Percentiles rank a stretch among this genome's conserved stretches.
phyloP scores from a whole-genome alignment of 2,888 invertebrate genomes.

The Eilema caniola region DNA sequence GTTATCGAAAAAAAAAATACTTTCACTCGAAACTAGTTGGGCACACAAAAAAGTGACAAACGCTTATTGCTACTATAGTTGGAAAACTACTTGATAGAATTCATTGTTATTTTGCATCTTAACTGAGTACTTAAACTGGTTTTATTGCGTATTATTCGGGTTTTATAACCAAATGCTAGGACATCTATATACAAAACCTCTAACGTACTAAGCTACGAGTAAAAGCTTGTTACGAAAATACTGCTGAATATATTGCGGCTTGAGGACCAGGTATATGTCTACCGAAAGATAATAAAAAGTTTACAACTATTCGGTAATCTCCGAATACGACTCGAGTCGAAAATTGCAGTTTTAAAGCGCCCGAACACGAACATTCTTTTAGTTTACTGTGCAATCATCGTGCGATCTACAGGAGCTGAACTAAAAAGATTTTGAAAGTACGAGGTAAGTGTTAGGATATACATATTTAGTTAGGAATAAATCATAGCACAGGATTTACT shows the following conservation, averaged over 20 bases:
- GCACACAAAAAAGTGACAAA: neutral
- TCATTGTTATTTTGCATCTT: neutral
- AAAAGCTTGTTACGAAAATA: slow-evolving; percentile 14
- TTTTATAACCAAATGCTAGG: neutral
- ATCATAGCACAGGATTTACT: too few species aligned
- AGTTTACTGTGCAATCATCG: neutral
- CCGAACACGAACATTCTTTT: neutral
- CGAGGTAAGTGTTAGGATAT: neutral
- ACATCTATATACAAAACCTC: neutral
- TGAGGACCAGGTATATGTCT: slow-evolving; percentile 1
- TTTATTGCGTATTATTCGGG: neutral
- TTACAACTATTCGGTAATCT: slow-evolving; percentile 16
- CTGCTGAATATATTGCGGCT: slow-evolving; percentile 15
- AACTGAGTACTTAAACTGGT: neutral
- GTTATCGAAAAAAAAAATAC: too few species aligned
- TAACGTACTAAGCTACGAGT: neutral
- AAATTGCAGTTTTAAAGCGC: slow-evolving; percentile 11
- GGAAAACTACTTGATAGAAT: neutral
- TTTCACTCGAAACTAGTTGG: too few species aligned
- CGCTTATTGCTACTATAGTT: neutral
- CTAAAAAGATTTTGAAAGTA: neutral
- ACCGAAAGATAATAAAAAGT: slow-evolving; percentile 12
- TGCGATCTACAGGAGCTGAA: neutral
- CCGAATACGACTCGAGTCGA: neutral
- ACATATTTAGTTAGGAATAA: too few species aligned